A percentile compares a stretch with the other conserved stretches of the same genome.
These are phyloP conservation scores for Epinephelus coioides DNA, from an alignment of 2,797 vertebrate species.

Conservation along the genomic window DNA sequence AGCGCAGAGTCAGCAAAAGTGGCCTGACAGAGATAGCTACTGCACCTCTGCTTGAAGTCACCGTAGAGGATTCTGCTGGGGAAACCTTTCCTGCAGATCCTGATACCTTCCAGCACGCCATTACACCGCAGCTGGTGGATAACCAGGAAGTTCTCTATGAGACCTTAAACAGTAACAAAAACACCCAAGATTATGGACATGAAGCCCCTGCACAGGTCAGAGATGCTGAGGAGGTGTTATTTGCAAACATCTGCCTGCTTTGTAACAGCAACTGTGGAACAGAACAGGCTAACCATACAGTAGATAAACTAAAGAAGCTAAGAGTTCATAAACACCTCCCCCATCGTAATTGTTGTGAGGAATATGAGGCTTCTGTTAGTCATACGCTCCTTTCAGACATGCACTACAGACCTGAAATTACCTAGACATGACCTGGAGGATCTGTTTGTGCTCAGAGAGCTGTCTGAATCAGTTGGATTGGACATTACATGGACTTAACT, in stretches of 20 bases:
- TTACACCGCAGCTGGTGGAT: slow-evolving; percentile 93
- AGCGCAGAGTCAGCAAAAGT: not conserved
- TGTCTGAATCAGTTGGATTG: too few species aligned
- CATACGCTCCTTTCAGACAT: not conserved
- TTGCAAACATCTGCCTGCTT: not conserved
- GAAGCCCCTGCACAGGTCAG: not conserved
- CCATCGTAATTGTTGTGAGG: not conserved
- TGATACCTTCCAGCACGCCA: slow-evolving; percentile 92
- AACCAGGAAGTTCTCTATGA: slow-evolving; percentile 85
- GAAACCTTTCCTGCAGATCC: slow-evolving; percentile 93
- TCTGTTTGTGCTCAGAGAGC: too few species aligned
- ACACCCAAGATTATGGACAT: not conserved
- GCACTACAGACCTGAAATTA: too few species aligned
- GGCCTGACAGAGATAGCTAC: slow-evolving; percentile 61
- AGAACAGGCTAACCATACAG: not conserved
- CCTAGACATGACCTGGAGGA: too few species aligned
- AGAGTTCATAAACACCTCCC: not conserved
- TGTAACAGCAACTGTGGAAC: not conserved
- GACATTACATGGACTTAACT: too few species aligned
- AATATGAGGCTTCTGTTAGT: not conserved
- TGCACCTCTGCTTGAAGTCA: slow-evolving; percentile 93
- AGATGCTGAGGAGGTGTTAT: not conserved
- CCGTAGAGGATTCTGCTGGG: slow-evolving; percentile 91
- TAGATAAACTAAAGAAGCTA: not conserved
- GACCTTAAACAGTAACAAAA: slow-evolving; percentile 60